Evolutionary conservation across 2,888 invertebrate genomes (phyloP).

Genomic region (Gymnosoma rotundatum): DNA sequence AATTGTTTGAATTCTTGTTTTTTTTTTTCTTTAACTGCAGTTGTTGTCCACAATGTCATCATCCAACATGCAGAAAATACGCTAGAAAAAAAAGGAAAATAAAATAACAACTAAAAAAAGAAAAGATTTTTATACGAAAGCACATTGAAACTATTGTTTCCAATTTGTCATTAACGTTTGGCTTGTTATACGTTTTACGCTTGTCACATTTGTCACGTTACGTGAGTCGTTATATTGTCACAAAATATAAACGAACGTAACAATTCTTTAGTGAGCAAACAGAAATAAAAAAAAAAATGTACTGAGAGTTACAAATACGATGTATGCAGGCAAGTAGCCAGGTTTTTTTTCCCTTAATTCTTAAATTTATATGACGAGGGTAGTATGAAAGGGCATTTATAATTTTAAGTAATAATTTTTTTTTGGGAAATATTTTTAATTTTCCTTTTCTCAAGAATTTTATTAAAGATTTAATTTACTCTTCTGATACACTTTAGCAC

Average conservation of each 20-base stretch:
- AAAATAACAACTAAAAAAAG: background rate
- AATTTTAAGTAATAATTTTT: background rate
- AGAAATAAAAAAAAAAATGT: constrained; percentile 1
- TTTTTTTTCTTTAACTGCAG: constrained; percentile 4
- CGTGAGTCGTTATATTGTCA: constrained; percentile 70
- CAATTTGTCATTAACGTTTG: constrained; percentile 70
- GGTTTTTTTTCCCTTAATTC: constrained; percentile 12
- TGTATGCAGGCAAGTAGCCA: constrained; percentile 41
- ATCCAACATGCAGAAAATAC: constrained; percentile 5
- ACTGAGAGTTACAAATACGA: background rate
- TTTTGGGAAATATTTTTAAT: no score
- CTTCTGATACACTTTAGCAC: no score
- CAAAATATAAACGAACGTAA: constrained; percentile 57
- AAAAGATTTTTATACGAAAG: constrained; percentile 24
- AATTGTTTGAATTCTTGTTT: constrained; percentile 17
- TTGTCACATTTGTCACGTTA: constrained; percentile 71
- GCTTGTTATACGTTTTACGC: constrained; percentile 70
- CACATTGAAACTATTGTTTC: constrained; percentile 63
- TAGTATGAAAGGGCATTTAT: background rate
- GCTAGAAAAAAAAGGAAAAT: background rate
- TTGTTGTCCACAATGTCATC: constrained; percentile 17
- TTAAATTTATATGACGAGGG: constrained; percentile 8
- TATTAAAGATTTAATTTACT: no score
- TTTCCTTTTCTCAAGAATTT: no score
- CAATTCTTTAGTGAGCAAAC: constrained; percentile 29